Evolutionary conservation across 2,888 invertebrate species (phyloP).

Genomic region (Seira musarum): DNA sequence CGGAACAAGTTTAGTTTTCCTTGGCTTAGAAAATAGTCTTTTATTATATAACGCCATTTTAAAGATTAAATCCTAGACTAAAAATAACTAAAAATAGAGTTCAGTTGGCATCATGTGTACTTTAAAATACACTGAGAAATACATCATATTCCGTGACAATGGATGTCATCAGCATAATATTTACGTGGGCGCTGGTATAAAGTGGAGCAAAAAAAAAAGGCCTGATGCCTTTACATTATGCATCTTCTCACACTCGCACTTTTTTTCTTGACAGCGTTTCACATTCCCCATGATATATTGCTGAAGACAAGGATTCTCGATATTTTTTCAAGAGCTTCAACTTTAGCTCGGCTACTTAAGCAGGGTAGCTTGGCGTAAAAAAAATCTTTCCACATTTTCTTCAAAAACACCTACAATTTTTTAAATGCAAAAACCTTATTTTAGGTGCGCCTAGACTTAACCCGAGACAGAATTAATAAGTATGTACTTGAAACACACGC

Average conservation of each 20-base stretch:
- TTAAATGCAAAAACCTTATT: no score
- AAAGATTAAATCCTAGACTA: not conserved
- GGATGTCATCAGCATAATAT: not conserved
- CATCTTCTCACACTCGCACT: constrained; percentile 35
- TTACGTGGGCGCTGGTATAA: not conserved
- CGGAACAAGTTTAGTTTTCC: no score
- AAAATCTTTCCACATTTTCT: no score
- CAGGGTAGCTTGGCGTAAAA: no score
- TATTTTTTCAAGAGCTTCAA: constrained; percentile 26
- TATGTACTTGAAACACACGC: no score
- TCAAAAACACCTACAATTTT: no score
- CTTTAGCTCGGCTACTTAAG: constrained; percentile 43
- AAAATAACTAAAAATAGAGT: not conserved
- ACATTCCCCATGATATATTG: constrained; percentile 51
- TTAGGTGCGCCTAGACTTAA: no score
- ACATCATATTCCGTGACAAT: not conserved
- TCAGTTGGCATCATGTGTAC: not conserved
- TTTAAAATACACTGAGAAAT: not conserved
- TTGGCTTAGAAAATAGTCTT: not conserved
- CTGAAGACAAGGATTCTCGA: constrained; percentile 40
- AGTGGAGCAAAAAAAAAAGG: constrained; percentile 8
- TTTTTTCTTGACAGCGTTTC: constrained; percentile 1
- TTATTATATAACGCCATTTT: not conserved
- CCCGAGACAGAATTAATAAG: no score
- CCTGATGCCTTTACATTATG: constrained; percentile 31